Percentiles rank a stretch among this genome's conserved stretches.
These are phyloP conservation scores for Okapia johnstoni DNA, from an alignment of 2,113 vertebrate species.

Conservation along the genomic window DNA sequence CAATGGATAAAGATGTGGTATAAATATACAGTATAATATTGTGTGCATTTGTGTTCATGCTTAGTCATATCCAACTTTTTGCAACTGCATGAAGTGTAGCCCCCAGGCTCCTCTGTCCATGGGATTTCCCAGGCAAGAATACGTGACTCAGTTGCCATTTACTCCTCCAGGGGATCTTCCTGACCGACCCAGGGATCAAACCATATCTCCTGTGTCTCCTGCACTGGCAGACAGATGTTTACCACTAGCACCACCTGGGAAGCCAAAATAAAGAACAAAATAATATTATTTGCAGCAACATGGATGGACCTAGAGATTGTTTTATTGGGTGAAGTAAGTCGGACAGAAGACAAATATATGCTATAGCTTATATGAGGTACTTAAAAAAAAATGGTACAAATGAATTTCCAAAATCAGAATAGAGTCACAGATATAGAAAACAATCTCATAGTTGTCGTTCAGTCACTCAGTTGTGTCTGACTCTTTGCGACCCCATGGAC, in stretches of 20 bases:
- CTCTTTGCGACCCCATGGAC: not conserved
- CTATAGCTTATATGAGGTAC: not conserved
- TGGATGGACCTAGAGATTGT: not conserved
- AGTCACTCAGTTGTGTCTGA: not conserved
- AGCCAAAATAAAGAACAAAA: not conserved
- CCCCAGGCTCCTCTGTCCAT: not conserved
- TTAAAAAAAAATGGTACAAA: not conserved
- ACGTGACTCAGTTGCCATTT: not conserved
- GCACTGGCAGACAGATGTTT: not conserved
- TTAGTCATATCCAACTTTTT: not conserved
- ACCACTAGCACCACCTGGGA: not conserved
- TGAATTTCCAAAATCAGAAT: not conserved
- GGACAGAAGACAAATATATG: not conserved
- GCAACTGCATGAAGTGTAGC: fast-evolving
- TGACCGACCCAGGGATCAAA: not conserved
- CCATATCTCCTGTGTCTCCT: not conserved
- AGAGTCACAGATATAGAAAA: not conserved
- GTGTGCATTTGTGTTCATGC: not conserved
- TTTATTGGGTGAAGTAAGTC: not conserved
- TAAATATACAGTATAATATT: not conserved
- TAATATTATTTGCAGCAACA: not conserved
- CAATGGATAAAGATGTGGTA: not conserved
- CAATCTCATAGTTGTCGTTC: not conserved
- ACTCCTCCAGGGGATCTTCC: not conserved
- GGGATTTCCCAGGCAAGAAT: not conserved